Percentiles rank a stretch among this genome's conserved stretches.
Conservation (phyloP, 2,797 vertebrate genomes). For the Coranthus polyacanthus region DNA sequence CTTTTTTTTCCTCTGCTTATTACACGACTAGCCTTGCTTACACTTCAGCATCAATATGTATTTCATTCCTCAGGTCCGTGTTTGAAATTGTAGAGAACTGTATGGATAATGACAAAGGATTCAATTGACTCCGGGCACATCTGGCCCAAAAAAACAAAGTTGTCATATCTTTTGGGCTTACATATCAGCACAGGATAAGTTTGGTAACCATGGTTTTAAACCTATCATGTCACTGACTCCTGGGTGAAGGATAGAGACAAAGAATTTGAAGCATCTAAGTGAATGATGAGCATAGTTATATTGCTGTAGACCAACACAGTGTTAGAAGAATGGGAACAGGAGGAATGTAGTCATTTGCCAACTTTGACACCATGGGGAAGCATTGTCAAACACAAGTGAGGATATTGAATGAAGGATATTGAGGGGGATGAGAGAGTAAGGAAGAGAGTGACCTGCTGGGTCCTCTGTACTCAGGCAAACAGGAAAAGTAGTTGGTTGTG, state of each 20-base stretch:
- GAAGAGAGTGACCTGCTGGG: conserved; percentile 56
- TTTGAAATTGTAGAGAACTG: conserved; percentile 57
- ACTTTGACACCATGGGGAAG: conserved; percentile 72
- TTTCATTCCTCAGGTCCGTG: conserved; percentile 42
- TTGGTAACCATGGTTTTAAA: conserved; percentile 42
- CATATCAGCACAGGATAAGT: conserved; percentile 25
- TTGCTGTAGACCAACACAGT: conserved; percentile 53
- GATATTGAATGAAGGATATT: conserved; percentile 65
- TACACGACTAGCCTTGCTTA: conserved; percentile 23
- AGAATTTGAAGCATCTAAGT: conserved; percentile 62
- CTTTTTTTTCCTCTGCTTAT: conserved; percentile 14
- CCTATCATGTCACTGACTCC: conserved; percentile 45
- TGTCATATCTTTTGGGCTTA: conserved; percentile 29
- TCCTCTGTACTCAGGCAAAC: conserved; percentile 63
- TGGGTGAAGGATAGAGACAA: conserved; percentile 66
- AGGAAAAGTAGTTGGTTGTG: conserved; percentile 74
- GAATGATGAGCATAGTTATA: conserved; percentile 63
- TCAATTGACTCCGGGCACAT: conserved; percentile 42
- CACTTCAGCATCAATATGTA: conserved; percentile 40
- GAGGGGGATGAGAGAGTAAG: conserved; percentile 33
- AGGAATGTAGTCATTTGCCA: conserved; percentile 76
- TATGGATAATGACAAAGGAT: conserved; percentile 40
- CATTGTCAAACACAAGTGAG: conserved; percentile 70
- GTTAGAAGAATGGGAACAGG: conserved; percentile 69
- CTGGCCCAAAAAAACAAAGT: conserved; percentile 27